phyloP scores from a whole-genome alignment of 2,888 invertebrate species.

The Drosophila siamana region DNA sequence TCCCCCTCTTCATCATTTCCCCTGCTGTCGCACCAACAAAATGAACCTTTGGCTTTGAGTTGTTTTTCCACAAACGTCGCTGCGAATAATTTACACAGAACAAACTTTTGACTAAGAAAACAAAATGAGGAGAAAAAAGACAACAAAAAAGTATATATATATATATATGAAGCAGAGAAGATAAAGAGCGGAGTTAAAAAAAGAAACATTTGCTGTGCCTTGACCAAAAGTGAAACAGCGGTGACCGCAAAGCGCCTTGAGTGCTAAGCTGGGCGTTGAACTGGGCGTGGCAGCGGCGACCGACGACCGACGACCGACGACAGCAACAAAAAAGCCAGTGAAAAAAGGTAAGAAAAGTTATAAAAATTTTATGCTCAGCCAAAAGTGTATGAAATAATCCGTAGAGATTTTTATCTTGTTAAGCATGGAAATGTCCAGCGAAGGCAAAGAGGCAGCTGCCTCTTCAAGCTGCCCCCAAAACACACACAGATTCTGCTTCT shows the following conservation, averaged over 20 bases:
- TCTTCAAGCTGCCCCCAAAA: slow-evolving; percentile 11
- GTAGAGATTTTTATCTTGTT: slow-evolving; percentile 79
- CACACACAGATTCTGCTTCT: background rate
- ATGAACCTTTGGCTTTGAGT: slow-evolving; percentile 62
- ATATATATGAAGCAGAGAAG: slow-evolving; percentile 12
- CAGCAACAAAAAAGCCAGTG: slow-evolving; percentile 1
- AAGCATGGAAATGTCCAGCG: slow-evolving; percentile 73
- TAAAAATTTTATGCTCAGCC: slow-evolving; percentile 65
- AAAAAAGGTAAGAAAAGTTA: slow-evolving; percentile 69
- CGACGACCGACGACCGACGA: slow-evolving; percentile 8
- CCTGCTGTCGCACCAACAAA: slow-evolving; percentile 15
- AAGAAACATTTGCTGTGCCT: slow-evolving; percentile 37
- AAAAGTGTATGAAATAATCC: slow-evolving; percentile 79
- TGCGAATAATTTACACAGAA: slow-evolving; percentile 77
- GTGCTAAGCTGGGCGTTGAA: slow-evolving; percentile 65
- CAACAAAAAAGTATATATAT: slow-evolving; percentile 27
- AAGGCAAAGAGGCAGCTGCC: slow-evolving; percentile 27
- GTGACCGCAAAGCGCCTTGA: slow-evolving; percentile 71
- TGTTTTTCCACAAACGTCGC: slow-evolving; percentile 67
- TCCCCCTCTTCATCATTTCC: background rate
- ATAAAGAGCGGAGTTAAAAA: background rate
- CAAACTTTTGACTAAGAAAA: slow-evolving; percentile 70
- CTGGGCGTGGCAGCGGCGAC: slow-evolving; percentile 52
- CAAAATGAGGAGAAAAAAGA: slow-evolving; percentile 37
- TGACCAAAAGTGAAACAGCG: slow-evolving; percentile 71